Base-by-base conservation (phyloP, 2,888 invertebrate species). In the Gymnosoma rotundatum region DNA sequence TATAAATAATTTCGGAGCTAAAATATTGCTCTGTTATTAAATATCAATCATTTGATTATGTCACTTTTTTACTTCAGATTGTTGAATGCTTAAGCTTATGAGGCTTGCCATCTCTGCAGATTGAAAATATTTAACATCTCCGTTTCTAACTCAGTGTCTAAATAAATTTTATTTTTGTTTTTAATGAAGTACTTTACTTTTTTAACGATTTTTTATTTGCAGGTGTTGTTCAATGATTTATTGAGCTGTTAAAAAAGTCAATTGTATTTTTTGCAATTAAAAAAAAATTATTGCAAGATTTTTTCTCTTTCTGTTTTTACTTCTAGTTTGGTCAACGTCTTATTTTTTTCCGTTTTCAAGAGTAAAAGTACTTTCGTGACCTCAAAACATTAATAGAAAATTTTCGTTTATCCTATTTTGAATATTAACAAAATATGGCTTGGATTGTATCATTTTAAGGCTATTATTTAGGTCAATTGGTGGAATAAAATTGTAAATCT, bases 181-280 rank as follows among this genome's bases (percentile, higher is more conserved):
- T 18, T 8, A 54, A 32, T 36, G 4, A 20, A 75, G 16, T 76
- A 48, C 63, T 52, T 25, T 20, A 36, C 10, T 32, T 32, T 7
- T 70, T 45, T 56, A n/a, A 16, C 6, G 20, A 60, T 32, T 58
- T 63, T 56, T 42, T 63, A 45, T 60, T 72, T 83, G 83, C 83
- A 83, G 78, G 83, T 83, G 83, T 60, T 60, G 66, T 61, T 16
- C 16, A 66, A 70, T 72, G 74, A 83, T 83, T 80, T 75, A 75
- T 79, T 72, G n/a, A 83, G 56, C 50, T 80, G 70, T 61, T 66
- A 60, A 78, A 83, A 70, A 75, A 78, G 78, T 78, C 70, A 75
- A 70, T 61, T 73, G 67, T 38, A 52, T 60, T 58, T 5, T 54
- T 14, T 67, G 38, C 36, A 52, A 42, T 21, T 78, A 78, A 48